Conservation (phyloP, 2,888 invertebrate species). For the Drosophila tanythrix region DNA sequence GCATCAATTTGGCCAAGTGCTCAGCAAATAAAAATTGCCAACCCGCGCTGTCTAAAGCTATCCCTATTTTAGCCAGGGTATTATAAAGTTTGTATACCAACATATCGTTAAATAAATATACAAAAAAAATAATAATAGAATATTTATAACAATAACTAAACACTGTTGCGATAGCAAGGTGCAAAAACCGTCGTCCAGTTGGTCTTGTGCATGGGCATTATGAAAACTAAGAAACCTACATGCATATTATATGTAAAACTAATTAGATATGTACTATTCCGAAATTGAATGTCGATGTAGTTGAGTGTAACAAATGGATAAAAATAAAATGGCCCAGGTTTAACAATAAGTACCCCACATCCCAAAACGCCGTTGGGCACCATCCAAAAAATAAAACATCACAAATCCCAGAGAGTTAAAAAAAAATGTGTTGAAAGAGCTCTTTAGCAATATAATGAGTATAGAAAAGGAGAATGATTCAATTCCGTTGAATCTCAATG, state of each 20-base stretch:
- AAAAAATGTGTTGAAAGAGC: constrained; percentile 39
- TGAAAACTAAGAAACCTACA: constrained; percentile 23
- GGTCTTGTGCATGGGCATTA: constrained; percentile 37
- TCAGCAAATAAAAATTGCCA: constrained; percentile 48
- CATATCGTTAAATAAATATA: constrained; percentile 79
- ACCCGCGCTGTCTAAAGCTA: constrained; percentile 57
- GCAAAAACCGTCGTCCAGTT: constrained; percentile 44
- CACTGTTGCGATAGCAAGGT: constrained; percentile 23
- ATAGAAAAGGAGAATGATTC: constrained; percentile 1
- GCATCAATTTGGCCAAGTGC: constrained; percentile 52
- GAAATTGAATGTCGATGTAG: constrained; percentile 54
- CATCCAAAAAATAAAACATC: not conserved
- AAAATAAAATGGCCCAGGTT: constrained; percentile 34
- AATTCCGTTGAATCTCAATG: constrained; percentile 8
- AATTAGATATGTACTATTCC: constrained; percentile 61
- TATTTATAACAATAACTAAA: constrained; percentile 44
- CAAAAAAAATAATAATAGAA: constrained; percentile 51
- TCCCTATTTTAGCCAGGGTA: constrained; percentile 68
- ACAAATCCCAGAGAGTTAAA: constrained; percentile 36
- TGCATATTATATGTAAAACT: constrained; percentile 33
- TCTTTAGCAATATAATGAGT: constrained; percentile 12
- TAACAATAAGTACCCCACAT: constrained; percentile 18
- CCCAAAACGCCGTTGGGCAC: constrained; percentile 10
- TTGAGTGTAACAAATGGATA: constrained; percentile 48
- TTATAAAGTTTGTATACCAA: constrained; percentile 81